Evolutionary conservation across 2,888 invertebrate species (phyloP).

Genomic region (Gandaritis pyraliata): DNA sequence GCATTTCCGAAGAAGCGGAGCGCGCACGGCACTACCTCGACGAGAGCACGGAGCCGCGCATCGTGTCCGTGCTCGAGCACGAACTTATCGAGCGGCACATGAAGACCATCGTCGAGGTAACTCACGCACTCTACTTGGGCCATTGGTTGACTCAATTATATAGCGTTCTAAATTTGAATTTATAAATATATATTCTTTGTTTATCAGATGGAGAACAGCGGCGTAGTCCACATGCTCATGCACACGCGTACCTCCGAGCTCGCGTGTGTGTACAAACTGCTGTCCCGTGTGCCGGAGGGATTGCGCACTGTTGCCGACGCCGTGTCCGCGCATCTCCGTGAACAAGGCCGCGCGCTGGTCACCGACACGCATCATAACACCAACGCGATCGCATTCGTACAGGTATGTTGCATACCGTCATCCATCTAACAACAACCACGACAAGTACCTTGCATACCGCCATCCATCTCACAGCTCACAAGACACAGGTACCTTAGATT

Average conservation of each 20-base stretch:
- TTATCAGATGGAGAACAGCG: conserved; percentile 98
- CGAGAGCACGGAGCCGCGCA: conserved; percentile 97
- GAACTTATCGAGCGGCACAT: conserved; percentile 99
- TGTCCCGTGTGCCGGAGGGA: conserved; percentile 96
- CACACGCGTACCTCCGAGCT: conserved; percentile 98
- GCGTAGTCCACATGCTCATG: conserved; percentile 99
- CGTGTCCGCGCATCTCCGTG: conserved; percentile 96
- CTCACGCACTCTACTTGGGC: no score
- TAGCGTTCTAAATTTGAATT: no score
- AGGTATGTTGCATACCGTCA: conserved; percentile 72
- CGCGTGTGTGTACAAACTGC: conserved; percentile 98
- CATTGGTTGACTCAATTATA: no score
- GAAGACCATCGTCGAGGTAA: conserved; percentile 88
- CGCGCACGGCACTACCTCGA: conserved; percentile 99
- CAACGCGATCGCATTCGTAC: conserved; percentile 97
- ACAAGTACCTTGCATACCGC: no score
- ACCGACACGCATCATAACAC: conserved; percentile 96
- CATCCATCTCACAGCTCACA: no score
- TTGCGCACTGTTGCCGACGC: conserved; percentile 98
- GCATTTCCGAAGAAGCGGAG: conserved; percentile 98
- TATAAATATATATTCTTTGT: background rate
- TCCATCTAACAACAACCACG: no score
- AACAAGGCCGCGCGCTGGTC: conserved; percentile 97
- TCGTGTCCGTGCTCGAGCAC: conserved; percentile 98
- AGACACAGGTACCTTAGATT: no score